These are phyloP conservation scores for Psilanteris sp. DNA, from an alignment of 1,140 invertebrate species.

Conservation along the genomic window DNA sequence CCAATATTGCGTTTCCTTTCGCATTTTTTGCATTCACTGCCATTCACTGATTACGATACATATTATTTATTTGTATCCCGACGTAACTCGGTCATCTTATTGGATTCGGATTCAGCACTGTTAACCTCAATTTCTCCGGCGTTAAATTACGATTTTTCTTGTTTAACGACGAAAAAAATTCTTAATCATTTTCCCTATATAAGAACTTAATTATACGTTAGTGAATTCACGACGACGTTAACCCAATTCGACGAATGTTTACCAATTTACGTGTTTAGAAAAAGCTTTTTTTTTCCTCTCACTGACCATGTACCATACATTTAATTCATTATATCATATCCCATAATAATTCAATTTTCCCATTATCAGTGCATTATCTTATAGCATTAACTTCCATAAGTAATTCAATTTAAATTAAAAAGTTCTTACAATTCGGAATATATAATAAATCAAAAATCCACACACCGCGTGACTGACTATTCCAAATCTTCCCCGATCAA, in stretches of 20 bases:
- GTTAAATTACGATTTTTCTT: constrained; percentile 32
- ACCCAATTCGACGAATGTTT: constrained; percentile 27
- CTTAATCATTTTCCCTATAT: constrained; percentile 25
- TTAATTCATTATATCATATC: too few relatives aligned
- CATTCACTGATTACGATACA: constrained; percentile 45
- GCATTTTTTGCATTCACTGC: constrained; percentile 17
- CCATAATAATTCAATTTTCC: too few relatives aligned
- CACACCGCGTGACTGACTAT: too few relatives aligned
- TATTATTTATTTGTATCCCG: constrained; percentile 29
- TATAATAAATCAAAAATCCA: too few relatives aligned
- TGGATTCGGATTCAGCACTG: constrained; percentile 33
- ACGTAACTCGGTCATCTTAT: constrained; percentile 33
- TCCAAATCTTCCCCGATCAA: too few relatives aligned
- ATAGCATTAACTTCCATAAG: too few relatives aligned
- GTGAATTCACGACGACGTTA: constrained; percentile 27
- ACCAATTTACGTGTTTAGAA: background rate
- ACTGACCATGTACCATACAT: too few relatives aligned
- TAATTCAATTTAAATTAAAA: too few relatives aligned
- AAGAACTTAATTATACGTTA: constrained; percentile 30
- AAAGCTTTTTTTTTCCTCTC: too few relatives aligned
- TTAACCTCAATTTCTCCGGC: constrained; percentile 52
- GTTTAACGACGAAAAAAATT: constrained; percentile 16
- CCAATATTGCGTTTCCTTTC: too few relatives aligned
- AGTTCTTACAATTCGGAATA: too few relatives aligned
- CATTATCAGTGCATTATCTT: too few relatives aligned